Percentiles rank a stretch among this genome's conserved stretches.
These are phyloP conservation scores for Myotis vivesi DNA, from an alignment of 2,797 vertebrate species.

Conservation along the genomic window DNA sequence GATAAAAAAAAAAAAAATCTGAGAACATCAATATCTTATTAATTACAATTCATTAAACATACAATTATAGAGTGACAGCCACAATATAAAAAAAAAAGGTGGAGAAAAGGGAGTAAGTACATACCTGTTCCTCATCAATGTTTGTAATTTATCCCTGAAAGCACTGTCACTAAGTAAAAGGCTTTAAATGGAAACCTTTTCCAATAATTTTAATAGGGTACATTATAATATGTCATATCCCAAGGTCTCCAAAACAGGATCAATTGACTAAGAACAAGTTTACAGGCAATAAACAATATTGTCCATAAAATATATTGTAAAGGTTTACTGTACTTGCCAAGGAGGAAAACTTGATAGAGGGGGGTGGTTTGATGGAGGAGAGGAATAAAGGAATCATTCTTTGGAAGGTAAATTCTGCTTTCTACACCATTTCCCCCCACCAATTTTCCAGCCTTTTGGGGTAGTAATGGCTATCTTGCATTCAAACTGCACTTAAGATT, in stretches of 20 bases:
- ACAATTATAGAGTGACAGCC: background rate
- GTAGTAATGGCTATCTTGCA: background rate
- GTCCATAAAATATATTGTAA: background rate
- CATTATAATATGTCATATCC: background rate
- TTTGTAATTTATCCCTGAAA: background rate
- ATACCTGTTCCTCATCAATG: background rate
- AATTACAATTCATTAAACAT: background rate
- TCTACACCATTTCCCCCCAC: background rate
- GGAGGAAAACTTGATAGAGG: background rate
- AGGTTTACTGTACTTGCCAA: background rate
- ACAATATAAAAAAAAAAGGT: background rate
- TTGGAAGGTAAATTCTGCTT: constrained; percentile 21
- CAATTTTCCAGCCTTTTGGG: background rate
- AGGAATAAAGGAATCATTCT: background rate
- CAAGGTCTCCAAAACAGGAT: background rate
- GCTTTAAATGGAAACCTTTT: background rate
- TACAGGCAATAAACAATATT: background rate
- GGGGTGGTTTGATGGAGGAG: background rate
- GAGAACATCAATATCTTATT: background rate
- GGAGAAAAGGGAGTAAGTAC: background rate
- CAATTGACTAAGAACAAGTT: background rate
- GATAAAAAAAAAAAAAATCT: background rate
- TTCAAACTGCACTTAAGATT: constrained; percentile 12
- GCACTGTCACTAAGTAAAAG: background rate
- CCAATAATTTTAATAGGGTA: background rate